Base-by-base conservation (phyloP, 1,140 invertebrate genomes). In the Drosophila sp. region DNA sequence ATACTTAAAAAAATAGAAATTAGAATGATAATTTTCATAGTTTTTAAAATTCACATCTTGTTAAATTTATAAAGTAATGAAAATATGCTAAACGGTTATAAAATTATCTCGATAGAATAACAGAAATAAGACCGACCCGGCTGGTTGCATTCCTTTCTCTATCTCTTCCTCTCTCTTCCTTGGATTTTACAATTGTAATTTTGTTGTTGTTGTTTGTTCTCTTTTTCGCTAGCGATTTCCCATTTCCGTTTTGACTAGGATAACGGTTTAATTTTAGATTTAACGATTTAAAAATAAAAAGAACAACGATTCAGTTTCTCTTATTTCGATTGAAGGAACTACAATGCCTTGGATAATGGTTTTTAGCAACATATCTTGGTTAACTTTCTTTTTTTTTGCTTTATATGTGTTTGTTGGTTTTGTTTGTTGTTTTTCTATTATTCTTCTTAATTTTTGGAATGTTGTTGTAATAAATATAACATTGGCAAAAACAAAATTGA, bases 221-320 rank as follows among this genome's bases (percentile, higher is more conserved):
- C 70, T 67, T 74, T 66, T 74, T 73, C 60, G 69, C 40, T 73
- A 60, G 25, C 58, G n/a, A 33, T 56, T 40, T 27, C 27, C 30
- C 50, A 33, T 61, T 11, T 38, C 38, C 40, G 29, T 70, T 30
- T 35, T 71, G 72, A 75, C 72, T 75, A 75, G 72, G 72, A 74
- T 63, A 75, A 75, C 71, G 54, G 66, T n/a, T 29, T 55, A 23
- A 3, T 38, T 38, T 38, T 38, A 10, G 7, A 41, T 40, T 40
- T 56, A 60, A 40, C 27, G 30, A 23, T 61, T 33, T 41, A 6
- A 57, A 60, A 30, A 35, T 27, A 67, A 11, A 35, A 66, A 60
- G 27, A 47, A 55, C 3, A 50, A 33, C 54, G 66, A 56, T 68
- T 68, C 47, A 50, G 25, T 50, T 27, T 41, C 40, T 41, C 8